Evolutionary conservation across 2,113 vertebrate species (phyloP).

Genomic region (Rhinopomastus cyanomelas): DNA sequence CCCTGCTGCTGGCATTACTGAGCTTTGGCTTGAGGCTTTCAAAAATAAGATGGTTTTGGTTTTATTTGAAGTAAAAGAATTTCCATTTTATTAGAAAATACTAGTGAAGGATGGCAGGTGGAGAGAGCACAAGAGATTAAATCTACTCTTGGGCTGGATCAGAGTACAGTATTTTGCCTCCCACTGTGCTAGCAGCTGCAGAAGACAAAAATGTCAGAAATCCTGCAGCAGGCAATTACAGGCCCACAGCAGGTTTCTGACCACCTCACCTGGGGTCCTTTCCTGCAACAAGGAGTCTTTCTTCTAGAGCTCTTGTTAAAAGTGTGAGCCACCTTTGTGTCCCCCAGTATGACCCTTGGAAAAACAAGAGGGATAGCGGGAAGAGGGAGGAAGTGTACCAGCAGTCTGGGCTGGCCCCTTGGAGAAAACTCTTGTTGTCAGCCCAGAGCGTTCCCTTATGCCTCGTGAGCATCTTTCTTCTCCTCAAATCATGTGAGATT

Average conservation of each 20-base stretch:
- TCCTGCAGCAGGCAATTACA: conserved; percentile 42
- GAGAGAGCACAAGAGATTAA: neutral
- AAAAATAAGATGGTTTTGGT: neutral
- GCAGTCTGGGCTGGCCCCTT: neutral
- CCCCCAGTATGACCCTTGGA: neutral
- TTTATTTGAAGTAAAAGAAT: neutral
- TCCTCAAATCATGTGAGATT: neutral
- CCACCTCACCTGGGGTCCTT: neutral
- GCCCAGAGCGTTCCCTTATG: neutral
- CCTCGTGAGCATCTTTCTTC: neutral
- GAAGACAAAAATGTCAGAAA: neutral
- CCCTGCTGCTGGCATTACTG: neutral
- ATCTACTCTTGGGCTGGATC: conserved; percentile 31
- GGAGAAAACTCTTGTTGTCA: neutral
- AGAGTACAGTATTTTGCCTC: conserved; percentile 25
- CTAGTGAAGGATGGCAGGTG: neutral
- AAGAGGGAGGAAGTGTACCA: neutral
- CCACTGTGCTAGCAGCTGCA: conserved; percentile 24
- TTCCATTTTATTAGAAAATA: neutral
- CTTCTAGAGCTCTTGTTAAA: conserved; percentile 1
- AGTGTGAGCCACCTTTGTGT: neutral
- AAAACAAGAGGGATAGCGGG: neutral
- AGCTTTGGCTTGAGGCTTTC: neutral
- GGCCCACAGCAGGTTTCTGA: neutral
- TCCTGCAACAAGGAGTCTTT: neutral